Evolutionary conservation across 92 coral and sea anemone species (phyloP).

Genomic region (Epizoanthus rinbou): DNA sequence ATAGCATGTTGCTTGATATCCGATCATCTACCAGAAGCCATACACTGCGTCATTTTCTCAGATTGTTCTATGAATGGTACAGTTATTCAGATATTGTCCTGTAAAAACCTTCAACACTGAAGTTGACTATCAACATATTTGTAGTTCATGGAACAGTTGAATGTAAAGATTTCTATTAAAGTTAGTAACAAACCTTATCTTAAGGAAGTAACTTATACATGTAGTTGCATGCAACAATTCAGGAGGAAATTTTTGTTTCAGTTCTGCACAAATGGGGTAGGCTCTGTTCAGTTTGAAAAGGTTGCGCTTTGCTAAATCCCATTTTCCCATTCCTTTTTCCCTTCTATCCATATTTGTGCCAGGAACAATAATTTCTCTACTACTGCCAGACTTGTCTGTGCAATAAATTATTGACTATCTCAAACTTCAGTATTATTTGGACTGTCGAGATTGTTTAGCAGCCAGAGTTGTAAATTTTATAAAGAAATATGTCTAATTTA

Average conservation of each 20-base stretch:
- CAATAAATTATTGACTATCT: not conserved
- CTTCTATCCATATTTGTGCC: not conserved
- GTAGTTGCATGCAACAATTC: not conserved
- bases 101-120: too few relatives aligned
- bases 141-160: too few relatives aligned
- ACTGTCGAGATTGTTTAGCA: not conserved
- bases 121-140: too few relatives aligned
- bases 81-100: too few relatives aligned
- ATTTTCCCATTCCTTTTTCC: not conserved
- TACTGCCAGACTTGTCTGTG: not conserved
- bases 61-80: too few relatives aligned
- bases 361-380: not conserved
- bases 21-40: too few relatives aligned
- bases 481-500: slow-evolving; percentile 6
- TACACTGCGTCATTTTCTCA: too few relatives aligned
- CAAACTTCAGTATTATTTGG: not conserved
- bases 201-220: not conserved
- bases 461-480: not conserved
- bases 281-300: not conserved
- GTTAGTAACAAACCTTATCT: not conserved
- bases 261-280: slow-evolving; percentile 5
- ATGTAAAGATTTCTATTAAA: not conserved
- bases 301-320: not conserved
- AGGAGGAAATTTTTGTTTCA: not conserved
- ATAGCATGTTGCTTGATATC: too few relatives aligned